Evolutionary conservation across 2,797 vertebrate genomes (phyloP), one percentile per base, ranked within the genome.

Genomic region (Amblyraja radiata): DNA sequence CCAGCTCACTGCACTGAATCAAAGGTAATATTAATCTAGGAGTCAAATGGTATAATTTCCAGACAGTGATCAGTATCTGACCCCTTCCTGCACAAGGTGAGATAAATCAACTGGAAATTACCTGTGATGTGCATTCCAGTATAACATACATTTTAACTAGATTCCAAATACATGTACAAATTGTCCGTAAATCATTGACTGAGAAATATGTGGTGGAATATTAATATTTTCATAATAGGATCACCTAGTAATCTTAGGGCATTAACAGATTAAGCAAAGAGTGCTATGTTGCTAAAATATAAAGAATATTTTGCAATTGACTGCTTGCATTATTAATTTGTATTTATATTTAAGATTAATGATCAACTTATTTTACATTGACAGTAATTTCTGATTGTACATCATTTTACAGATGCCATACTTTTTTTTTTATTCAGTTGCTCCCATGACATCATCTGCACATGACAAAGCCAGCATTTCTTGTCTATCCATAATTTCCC

Each of bases 1-100:
- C 61, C 84, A 88, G 84, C n/a, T 88, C 84, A 88, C 84, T 88
- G 63, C 84, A 88, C 84, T 36, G 84, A 88, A 88, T 88, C 61
- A 88, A 88, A 88, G 63, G 84, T 63, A 88, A 88, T 63, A 88
- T 88, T 88, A 65, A 88, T 68, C 84, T 88, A n/a, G 36, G 61
- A 88, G 84, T 68, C 84, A 88, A 88, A 68, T 16, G 21, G 63
- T 88, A 88, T 88, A 63, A 88, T 88, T 88, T 88, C 61, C 63
- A 68, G 84, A 36, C 84, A 32, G 84, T 68, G 68, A 88, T 88
- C 84, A 88, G 61, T 88, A 88, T 88, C 84, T 88, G 84, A 88
- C 84, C 61, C 61, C 10, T 88, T 63, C n/a, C n/a, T 88, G 61
- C 84, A 68, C n/a, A 32, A 68, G 84, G n/a, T 88, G 84, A 88